Conservation (phyloP, 2,113 vertebrate species). For the Solea solea region DNA sequence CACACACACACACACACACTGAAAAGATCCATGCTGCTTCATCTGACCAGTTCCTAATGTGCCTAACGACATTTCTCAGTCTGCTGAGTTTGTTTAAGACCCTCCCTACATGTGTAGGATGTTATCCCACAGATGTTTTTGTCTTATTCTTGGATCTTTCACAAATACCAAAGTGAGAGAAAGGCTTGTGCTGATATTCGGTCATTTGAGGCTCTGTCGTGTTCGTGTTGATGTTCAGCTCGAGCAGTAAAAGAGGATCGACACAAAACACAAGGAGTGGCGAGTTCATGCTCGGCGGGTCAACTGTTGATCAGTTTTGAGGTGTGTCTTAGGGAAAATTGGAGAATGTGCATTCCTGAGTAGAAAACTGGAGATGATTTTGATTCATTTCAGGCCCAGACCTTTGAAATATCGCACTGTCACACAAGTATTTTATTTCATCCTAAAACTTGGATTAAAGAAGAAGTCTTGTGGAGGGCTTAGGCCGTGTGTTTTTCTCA, state of each 20-base stretch:
- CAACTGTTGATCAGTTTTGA: constrained; percentile 22
- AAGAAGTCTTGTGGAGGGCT: no score
- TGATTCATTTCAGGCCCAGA: not conserved
- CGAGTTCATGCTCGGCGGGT: not conserved
- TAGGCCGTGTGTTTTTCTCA: no score
- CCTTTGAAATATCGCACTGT: not conserved
- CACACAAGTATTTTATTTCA: no score
- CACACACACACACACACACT: constrained; percentile 10
- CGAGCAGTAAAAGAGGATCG: constrained; percentile 6
- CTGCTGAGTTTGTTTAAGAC: constrained; percentile 2
- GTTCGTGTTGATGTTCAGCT: constrained; percentile 5
- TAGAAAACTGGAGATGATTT: not conserved
- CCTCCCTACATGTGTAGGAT: constrained; percentile 32
- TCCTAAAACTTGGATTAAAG: no score
- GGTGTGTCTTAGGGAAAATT: constrained; percentile 40
- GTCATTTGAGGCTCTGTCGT: constrained; percentile 8
- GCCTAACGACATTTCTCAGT: constrained; percentile 12
- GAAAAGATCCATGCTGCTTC: constrained; percentile 33
- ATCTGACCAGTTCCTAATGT: constrained; percentile 48
- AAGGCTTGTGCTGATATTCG: constrained; percentile 4
- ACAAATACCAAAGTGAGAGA: constrained; percentile 22
- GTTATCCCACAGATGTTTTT: constrained; percentile 40
- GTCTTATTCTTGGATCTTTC: constrained; percentile 46
- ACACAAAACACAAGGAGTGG: constrained; percentile 33
- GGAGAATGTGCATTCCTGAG: not conserved